A percentile compares a stretch with the other conserved stretches of the same genome.
phyloP scores from a whole-genome alignment of 2,888 invertebrate species.

The Rhagophthalmus giganteus region DNA sequence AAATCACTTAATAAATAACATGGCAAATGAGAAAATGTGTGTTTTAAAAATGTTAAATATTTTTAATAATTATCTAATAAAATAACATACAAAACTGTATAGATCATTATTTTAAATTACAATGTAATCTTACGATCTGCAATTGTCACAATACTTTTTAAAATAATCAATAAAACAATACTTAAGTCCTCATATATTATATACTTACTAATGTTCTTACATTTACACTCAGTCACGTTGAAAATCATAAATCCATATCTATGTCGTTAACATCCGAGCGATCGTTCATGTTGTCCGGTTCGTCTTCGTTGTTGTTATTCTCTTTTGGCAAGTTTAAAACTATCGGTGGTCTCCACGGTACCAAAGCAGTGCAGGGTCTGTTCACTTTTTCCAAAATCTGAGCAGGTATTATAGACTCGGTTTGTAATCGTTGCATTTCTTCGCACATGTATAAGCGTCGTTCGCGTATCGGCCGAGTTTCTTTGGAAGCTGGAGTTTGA shows the following conservation, averaged over 20 bases:
- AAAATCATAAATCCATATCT: slow-evolving; percentile 35
- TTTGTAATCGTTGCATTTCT: slow-evolving; percentile 67
- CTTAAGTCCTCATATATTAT: too few relatives aligned
- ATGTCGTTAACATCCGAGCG: slow-evolving; percentile 42
- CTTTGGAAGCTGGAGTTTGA: slow-evolving; percentile 45
- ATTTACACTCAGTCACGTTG: too few relatives aligned
- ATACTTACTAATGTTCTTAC: too few relatives aligned
- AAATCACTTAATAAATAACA: too few relatives aligned
- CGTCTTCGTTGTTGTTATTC: slow-evolving; percentile 55
- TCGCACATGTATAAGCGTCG: slow-evolving; percentile 66
- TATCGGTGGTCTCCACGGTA: slow-evolving; percentile 76
- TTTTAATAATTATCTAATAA: too few relatives aligned
- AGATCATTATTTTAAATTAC: too few relatives aligned
- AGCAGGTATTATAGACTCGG: slow-evolving; percentile 69
- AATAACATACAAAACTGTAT: too few relatives aligned
- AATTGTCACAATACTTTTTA: too few relatives aligned
- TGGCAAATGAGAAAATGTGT: too few relatives aligned
- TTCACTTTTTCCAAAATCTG: slow-evolving; percentile 66
- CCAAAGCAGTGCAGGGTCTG: slow-evolving; percentile 76
- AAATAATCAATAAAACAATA: too few relatives aligned
- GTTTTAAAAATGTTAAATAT: too few relatives aligned
- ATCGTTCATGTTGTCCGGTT: slow-evolving; percentile 48
- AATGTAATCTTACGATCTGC: too few relatives aligned
- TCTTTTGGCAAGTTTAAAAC: slow-evolving; percentile 46
- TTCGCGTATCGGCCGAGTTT: slow-evolving; percentile 45